Evolutionary conservation across 2,888 invertebrate species (phyloP), one percentile per base, ranked within the genome.

Genomic region (Tenthredo notha): DNA sequence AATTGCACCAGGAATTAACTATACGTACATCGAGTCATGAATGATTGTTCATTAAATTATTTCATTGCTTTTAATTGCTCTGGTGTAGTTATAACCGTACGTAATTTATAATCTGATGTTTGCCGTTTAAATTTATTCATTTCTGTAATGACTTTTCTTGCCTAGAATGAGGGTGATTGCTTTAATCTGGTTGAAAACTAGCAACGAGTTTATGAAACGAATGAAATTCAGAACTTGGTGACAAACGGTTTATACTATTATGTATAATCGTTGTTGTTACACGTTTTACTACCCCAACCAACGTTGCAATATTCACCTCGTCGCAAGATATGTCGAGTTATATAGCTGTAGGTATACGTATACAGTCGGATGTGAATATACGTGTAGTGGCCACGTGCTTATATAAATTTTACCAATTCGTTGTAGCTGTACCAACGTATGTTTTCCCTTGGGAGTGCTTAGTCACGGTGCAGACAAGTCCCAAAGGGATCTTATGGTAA

Each of bases 121-220:
- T 61, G 7, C 0, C 21, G 2, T 10, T n/a, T n/a, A n/a, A 54
- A n/a, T 18, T 18, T 54, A 61, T 61, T 25, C 21, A 61, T 12
- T 12, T 61, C 61, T 21, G 21, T 10, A 61, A 61, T 15, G 70
- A 43, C 2, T 12, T 74, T 12, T 21, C 40, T 74, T 40, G 21
- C 21, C 4, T 10, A 10, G 74, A 74, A 33, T 7, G 5, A 58
- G 37, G 47, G 61, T 10, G 21, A 61, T 61, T 61, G 33, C 15
- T 25, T 58, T 61, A 61, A 80, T 80, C 15, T 21, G 3, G 7
- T 82, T 54, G n/a, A n/a, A 87, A 87, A 88, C 87, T 90, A 91
- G 92, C 91, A 92, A 92, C 77, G 91, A 92, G 90, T 92, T 92
- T 92, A 92, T 92, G 92, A 90, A 92, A 91, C 92, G 90, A 92